Base-by-base conservation (phyloP, 2,113 vertebrate genomes). In the Morone saxatilis region DNA sequence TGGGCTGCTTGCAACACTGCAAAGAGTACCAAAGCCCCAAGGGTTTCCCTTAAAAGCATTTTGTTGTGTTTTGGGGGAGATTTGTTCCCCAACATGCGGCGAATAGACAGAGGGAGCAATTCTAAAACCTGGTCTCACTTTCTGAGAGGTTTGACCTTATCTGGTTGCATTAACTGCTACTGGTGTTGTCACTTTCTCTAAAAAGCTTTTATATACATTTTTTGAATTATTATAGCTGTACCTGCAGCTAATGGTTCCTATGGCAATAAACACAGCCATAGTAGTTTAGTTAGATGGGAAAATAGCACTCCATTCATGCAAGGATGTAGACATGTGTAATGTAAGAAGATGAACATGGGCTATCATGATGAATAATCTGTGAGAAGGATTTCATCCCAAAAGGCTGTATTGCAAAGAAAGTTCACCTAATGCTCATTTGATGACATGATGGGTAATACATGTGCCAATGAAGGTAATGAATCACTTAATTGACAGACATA, bases 31-130 rank as follows among this genome's bases (percentile, higher is more conserved):
- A 22, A 80, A 83, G 71, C 78, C 83, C 70, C 13, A 38, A 22
- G 78, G 76, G 57, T 70, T 88, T 83, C 1, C n/a, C 78, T 87
- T 90, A 90, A 91, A 89, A 92, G 86, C 88, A 80, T 87, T 87
- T 86, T 78, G 78, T 84, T 78, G 63, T 78, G 81, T 77, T 88
- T 78, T 31, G 14, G 17, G 60, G 59, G n/a, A 40, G 56, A 1
- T 77, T 71, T 38, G 61, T 51, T 72, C 66, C 61, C 25, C 62
- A 38, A 76, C 13, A 6, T 79, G 67, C 56, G 56, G 31, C 7
- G 1, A 74, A 74, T 2, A 73, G 50, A 53, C 22, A 8, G 45
- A 71, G 19, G 43, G 17, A 76, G 40, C 67, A 0, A 50, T 41
- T 16, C 2, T n/a, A 45, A 84, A 70, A 65, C 1, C 47, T 57